A percentile compares a stretch with the other conserved stretches of the same genome.
Conservation (phyloP, 2,113 vertebrate genomes). For the Ursus arctos region DNA sequence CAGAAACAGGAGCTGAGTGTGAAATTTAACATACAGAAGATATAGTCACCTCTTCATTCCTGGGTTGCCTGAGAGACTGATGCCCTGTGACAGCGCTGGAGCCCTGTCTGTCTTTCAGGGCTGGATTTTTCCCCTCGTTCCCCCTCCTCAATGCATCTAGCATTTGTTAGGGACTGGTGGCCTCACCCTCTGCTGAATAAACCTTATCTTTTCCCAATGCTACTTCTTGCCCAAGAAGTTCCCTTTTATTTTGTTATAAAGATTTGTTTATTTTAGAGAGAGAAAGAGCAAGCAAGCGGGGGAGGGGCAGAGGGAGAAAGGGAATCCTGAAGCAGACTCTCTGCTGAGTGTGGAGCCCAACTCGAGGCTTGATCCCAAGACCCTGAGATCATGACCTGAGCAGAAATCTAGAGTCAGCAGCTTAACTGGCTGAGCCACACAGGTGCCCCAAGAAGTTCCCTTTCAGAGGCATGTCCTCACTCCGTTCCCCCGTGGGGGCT, state of each 20-base stretch:
- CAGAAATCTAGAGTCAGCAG: background rate
- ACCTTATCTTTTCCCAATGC: background rate
- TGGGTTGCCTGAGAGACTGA: background rate
- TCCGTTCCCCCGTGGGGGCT: background rate
- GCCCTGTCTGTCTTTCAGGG: background rate
- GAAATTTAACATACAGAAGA: background rate
- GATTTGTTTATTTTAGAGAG: background rate
- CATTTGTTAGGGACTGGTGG: background rate
- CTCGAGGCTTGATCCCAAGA: background rate
- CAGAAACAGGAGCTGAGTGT: background rate
- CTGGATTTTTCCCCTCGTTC: background rate
- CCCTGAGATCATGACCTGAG: background rate
- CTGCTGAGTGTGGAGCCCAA: background rate
- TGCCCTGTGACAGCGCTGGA: background rate
- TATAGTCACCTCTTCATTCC: background rate
- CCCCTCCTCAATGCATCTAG: background rate
- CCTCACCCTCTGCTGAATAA: background rate
- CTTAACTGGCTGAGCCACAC: background rate
- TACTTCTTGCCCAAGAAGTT: background rate
- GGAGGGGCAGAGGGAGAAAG: background rate
- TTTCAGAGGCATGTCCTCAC: background rate
- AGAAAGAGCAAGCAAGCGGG: background rate
- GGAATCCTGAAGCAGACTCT: background rate
- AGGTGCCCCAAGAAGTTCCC: background rate
- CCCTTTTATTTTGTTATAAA: background rate